These are phyloP conservation scores for Trichonephila clavata DNA, from an alignment of 1,140 invertebrate species.

Conservation along the genomic window DNA sequence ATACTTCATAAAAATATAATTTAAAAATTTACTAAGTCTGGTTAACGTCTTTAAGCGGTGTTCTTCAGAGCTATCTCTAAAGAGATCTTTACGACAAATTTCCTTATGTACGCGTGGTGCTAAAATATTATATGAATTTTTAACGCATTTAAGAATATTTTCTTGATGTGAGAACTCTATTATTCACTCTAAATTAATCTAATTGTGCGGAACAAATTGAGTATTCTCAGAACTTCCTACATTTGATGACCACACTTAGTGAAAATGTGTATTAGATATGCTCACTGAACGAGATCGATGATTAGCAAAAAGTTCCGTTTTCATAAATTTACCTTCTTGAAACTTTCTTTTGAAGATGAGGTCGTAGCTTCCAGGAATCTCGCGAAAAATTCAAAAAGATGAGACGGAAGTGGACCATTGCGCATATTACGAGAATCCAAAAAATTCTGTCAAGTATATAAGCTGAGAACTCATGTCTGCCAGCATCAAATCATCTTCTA, in stretches of 20 bases:
- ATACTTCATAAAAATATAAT: too few relatives aligned
- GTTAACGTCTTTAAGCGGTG: too few relatives aligned
- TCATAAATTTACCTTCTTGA: neutral
- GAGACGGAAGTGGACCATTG: conserved; percentile 61
- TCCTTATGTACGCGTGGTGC: neutral
- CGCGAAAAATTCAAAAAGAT: conserved; percentile 14
- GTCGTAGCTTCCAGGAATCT: conserved; percentile 14
- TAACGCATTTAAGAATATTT: neutral
- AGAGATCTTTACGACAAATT: neutral
- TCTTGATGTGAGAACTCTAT: neutral
- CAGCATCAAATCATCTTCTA: neutral
- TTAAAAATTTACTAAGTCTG: too few relatives aligned
- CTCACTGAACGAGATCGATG: neutral
- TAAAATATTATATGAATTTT: neutral
- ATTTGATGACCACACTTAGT: neutral
- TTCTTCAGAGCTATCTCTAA: neutral
- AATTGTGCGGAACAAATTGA: conserved; percentile 16
- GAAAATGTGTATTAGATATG: neutral
- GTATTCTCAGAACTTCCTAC: conserved; percentile 1
- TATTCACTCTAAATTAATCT: neutral
- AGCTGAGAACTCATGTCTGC: neutral
- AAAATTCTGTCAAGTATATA: conserved; percentile 29
- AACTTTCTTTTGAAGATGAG: neutral
- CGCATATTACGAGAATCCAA: neutral
- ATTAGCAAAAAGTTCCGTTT: conserved; percentile 10